phyloP scores from a whole-genome alignment of 30 jellyfish, hydroid and myxozoan genomes.

The Pelagia noctiluca region DNA sequence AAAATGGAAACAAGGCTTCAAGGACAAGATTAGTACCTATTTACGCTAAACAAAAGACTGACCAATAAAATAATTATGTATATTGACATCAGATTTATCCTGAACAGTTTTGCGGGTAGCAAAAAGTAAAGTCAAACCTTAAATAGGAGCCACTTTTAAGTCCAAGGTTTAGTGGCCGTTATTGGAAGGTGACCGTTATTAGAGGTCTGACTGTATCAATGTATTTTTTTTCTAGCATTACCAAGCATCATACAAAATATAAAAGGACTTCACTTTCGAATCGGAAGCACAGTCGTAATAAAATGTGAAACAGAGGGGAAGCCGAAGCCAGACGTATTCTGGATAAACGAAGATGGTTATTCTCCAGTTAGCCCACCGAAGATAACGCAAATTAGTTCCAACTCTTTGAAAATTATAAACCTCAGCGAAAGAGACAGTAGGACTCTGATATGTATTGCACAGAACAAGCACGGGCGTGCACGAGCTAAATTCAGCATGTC shows the following conservation, averaged over 20 bases:
- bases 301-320: conserved; percentile 62
- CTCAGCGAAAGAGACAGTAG: conserved; percentile 4
- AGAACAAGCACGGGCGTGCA: conserved; percentile 64
- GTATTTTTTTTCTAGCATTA: conserved; percentile 18
- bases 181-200: too few relatives aligned
- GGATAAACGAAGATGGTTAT: conserved; percentile 65
- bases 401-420: conserved; percentile 35
- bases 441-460: conserved; percentile 54
- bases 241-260: conserved; percentile 49
- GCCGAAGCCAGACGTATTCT: conserved; percentile 69
- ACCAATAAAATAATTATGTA: too few relatives aligned
- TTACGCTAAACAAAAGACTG: too few relatives aligned
- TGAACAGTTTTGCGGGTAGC: too few relatives aligned
- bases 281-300: conserved; percentile 44
- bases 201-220: too few relatives aligned
- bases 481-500: conserved; percentile 39
- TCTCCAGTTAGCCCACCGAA: conserved; percentile 68
- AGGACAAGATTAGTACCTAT: too few relatives aligned
- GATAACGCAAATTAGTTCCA: conserved; percentile 27
- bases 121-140: too few relatives aligned
- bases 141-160: too few relatives aligned
- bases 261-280: conserved; percentile 5
- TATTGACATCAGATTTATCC: too few relatives aligned
- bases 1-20: too few relatives aligned
- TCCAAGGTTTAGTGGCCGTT: too few relatives aligned